Base-by-base conservation (phyloP, 2,888 invertebrate species). In the Clunio marinus region DNA sequence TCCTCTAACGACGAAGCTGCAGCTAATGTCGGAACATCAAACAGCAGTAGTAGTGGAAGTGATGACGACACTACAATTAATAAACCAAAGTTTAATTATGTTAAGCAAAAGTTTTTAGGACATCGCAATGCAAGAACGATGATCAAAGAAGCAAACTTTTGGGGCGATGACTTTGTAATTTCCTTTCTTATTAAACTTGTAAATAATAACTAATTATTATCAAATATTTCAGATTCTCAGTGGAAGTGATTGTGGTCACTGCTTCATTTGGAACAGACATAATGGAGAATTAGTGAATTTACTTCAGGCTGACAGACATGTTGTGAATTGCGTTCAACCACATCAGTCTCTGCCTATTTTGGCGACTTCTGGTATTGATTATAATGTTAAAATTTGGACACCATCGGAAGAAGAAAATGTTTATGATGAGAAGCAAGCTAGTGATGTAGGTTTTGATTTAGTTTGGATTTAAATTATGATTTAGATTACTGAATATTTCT, bases 231-330 rank as follows among this genome's bases (percentile, higher is more conserved):
- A 68, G 57, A 68, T 68, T 27, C 25, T 68, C 28, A 46, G 51
- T 22, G 93, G 93, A n/a, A 91, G 90, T 13, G 93, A 93, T 78
- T 93, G 93, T 77, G 93, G 92, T 0, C 91, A 92, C 74, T 87
- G 93, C 13, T 92, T 93, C 74, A 81, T 89, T 35, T 93, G 92
- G 93, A 84, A 91, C 68, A 82, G 88, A 37, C 79, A 84, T 57
- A 86, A 87, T 0, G 87, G 86, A 0, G 82, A 84, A 71, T 77
- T 91, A 68, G 86, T 88, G 32, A 89, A 88, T 85, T 78, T 90
- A 0, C 78, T 92, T 70, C 86, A 89, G 74, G 92, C 88, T 2
- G 93, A 93, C 78, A 85, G 86, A 70, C 91, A 91, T 76, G 88
- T 88, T 0, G 91, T 93, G 59, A 93, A 93, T 79, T 91, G 92